These are phyloP conservation scores for Muschampia staudingeri DNA, from an alignment of 2,888 invertebrate species.

Conservation along the genomic window DNA sequence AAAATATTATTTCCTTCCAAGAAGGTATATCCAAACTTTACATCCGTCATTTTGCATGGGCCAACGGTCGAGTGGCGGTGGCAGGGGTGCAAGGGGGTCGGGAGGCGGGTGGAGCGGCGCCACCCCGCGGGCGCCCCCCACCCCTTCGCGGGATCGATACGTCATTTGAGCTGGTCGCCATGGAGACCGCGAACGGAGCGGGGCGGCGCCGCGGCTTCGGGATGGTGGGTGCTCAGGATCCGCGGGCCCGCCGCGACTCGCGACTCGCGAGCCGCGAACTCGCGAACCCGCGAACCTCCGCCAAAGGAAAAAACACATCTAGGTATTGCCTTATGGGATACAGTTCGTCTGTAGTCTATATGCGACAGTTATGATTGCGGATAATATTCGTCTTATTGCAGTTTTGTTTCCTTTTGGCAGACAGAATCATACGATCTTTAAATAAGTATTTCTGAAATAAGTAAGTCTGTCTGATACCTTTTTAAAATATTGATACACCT, in stretches of 20 bases:
- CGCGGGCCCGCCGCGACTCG: constrained; percentile 70
- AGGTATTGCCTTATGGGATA: constrained; percentile 85
- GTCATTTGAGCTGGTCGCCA: constrained; percentile 92
- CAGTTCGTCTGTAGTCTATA: constrained; percentile 71
- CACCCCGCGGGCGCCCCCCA: constrained; percentile 84
- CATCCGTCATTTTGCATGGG: constrained; percentile 92
- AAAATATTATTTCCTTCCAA: constrained; percentile 90
- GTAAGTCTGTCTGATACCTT: too few species aligned
- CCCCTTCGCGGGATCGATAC: constrained; percentile 91
- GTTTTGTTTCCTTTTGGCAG: not conserved
- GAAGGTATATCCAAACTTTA: constrained; percentile 91
- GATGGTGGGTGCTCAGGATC: constrained; percentile 86
- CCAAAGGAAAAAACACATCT: constrained; percentile 83
- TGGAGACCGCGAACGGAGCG: constrained; percentile 91
- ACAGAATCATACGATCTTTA: not conserved
- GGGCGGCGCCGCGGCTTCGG: constrained; percentile 89
- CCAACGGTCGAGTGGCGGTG: constrained; percentile 89
- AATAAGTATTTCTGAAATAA: not conserved
- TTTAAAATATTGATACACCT: too few species aligned
- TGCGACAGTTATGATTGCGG: constrained; percentile 23
- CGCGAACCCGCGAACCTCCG: constrained; percentile 53
- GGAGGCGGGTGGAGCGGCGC: constrained; percentile 88
- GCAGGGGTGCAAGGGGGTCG: constrained; percentile 85
- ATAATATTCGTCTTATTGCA: not conserved
- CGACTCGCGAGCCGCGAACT: constrained; percentile 57